Conservation (phyloP, 92 coral and sea anemone species). For the Pocillopora grandis region DNA sequence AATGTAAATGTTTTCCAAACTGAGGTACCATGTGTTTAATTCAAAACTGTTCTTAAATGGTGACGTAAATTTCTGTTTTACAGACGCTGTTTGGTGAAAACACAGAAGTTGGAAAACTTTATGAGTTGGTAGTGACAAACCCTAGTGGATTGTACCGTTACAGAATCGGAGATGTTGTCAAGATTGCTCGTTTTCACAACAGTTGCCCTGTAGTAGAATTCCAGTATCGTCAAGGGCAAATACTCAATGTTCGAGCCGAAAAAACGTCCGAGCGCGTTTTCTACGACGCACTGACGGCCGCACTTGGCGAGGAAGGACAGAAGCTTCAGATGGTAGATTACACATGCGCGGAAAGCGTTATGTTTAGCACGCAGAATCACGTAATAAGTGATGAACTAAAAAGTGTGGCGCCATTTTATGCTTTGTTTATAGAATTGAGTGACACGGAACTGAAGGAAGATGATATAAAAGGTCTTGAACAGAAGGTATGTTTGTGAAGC, state of each 20-base stretch:
- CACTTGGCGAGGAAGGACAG: conserved; percentile 17
- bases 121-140: conserved; percentile 55
- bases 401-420: conserved; percentile 47
- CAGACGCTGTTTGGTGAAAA: conserved; percentile 56
- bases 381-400: conserved; percentile 12
- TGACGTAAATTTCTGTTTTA: neutral
- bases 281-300: conserved; percentile 40
- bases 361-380: conserved; percentile 18
- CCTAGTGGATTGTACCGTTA: conserved; percentile 56
- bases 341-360: conserved; percentile 58
- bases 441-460: conserved; percentile 2
- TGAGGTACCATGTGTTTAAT: too few relatives aligned
- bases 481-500: conserved; percentile 33
- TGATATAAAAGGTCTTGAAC: conserved; percentile 6
- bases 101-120: conserved; percentile 32
- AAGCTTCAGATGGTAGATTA: conserved; percentile 45
- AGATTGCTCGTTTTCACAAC: conserved; percentile 53
- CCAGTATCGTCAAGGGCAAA: conserved; percentile 63
- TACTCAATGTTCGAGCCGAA: conserved; percentile 55
- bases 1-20: too few relatives aligned
- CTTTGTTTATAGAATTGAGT: conserved; percentile 45
- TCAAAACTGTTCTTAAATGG: too few relatives aligned
- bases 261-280: conserved; percentile 54
- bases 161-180: conserved; percentile 60
- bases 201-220: conserved; percentile 53